Base-by-base conservation (phyloP, 2,888 invertebrate species). In the Clepsis dumicolana region DNA sequence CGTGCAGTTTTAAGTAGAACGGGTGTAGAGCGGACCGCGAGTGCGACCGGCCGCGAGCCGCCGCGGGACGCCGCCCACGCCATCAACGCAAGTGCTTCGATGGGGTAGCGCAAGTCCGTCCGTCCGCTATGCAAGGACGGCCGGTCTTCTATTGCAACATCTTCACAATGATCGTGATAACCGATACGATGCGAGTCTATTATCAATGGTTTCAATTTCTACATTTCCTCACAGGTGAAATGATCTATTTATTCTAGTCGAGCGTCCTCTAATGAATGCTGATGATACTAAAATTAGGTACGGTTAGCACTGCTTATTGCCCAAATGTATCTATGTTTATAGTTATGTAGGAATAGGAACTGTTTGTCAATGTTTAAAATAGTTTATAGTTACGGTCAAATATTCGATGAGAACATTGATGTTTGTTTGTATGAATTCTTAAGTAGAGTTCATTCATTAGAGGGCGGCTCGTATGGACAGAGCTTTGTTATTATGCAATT, bases 331-430 rank as follows among this genome's bases (percentile, higher is more conserved):
- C 44, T 56, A 54, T 50, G 38, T 48, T 86, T 87, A 78, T 75
- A 82, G 80, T 84, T 80, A 85, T 86, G 86, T 83, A 80, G 76
- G 85, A 87, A 86, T 93, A 93, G 93, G 93, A 93, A 93, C 93
- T 93, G 90, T 82, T 80, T 80, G 86, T 88, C 81, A 86, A 81
- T 86, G 86, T 88, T 87, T 88, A 83, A 84, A 75, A 71, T 70
- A 73, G 74, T 72, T 75, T 80, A 80, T 81, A 82, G 24, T 66
- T 65, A 69, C 54, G 83, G 80, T 84, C 85, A 84, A 84, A 81
- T 81, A 85, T 82, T 82, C 79, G 79, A 79, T 84, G 82, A 83
- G 77, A 80, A 70, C 72, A 74, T 78, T 78, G 75, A 68, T 68
- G 72, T 76, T 76, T 73, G 72, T 75, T 57, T 50, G 56, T 38